phyloP scores from a whole-genome alignment of 2,797 vertebrate genomes.

The Garrulus glandarius region DNA sequence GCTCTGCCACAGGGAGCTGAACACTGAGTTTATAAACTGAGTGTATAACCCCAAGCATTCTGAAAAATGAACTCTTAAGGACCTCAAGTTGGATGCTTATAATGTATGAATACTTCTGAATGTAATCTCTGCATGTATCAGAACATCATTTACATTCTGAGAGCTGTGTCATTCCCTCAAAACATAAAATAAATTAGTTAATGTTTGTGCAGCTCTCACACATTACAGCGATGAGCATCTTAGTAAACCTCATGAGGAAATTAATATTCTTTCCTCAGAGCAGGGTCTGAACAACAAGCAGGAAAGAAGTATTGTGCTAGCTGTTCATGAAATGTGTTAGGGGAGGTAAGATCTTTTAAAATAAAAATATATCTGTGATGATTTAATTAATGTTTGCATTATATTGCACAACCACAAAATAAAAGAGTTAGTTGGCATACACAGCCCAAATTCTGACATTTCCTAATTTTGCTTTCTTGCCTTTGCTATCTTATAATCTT shows the following conservation, averaged over 20 bases:
- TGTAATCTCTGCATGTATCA: constrained; percentile 25
- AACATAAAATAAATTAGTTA: constrained; percentile 33
- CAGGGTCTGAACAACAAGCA: background rate
- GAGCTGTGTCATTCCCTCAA: background rate
- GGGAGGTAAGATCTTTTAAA: background rate
- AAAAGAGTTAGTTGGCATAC: background rate
- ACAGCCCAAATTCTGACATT: background rate
- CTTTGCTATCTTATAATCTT: background rate
- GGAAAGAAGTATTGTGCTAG: background rate
- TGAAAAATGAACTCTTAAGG: background rate
- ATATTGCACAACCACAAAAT: background rate
- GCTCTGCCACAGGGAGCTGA: background rate
- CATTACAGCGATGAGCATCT: background rate
- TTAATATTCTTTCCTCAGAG: constrained; percentile 39
- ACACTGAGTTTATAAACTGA: background rate
- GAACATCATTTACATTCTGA: constrained; percentile 24
- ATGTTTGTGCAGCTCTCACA: background rate
- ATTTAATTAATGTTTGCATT: background rate
- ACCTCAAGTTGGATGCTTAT: background rate
- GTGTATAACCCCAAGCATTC: background rate
- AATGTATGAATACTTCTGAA: background rate
- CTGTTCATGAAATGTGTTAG: background rate
- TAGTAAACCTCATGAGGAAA: constrained; percentile 27
- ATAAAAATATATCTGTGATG: background rate
- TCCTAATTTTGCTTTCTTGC: background rate